Evolutionary conservation across 2,113 vertebrate genomes (phyloP).

Genomic region (Siphamia tubifer): DNA sequence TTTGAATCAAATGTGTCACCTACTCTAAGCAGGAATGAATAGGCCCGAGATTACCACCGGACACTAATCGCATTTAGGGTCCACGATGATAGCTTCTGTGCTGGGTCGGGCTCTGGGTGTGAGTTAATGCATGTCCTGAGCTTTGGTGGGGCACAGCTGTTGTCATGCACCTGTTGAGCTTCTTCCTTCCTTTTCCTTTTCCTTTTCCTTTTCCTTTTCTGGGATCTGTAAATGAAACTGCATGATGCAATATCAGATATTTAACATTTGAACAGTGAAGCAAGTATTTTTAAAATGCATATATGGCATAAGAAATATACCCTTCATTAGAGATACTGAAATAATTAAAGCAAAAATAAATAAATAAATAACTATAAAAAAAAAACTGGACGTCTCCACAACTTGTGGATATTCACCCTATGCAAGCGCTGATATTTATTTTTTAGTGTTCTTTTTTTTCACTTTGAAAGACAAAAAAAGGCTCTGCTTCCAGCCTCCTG

Average conservation of each 20-base stretch:
- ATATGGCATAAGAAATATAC: too few relatives aligned
- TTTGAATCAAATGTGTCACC: conserved; percentile 66
- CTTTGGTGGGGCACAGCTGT: conserved; percentile 35
- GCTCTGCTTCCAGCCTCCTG: too few relatives aligned
- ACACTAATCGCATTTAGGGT: conserved; percentile 68
- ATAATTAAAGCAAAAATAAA: too few relatives aligned
- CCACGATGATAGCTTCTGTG: conserved; percentile 57
- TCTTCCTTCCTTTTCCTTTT: conserved; percentile 19
- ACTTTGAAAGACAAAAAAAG: too few relatives aligned
- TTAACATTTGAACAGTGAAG: not conserved
- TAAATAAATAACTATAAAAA: too few relatives aligned
- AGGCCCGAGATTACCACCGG: conserved; percentile 58
- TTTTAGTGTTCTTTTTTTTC: too few relatives aligned
- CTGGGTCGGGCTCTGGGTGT: not conserved
- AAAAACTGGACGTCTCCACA: too few relatives aligned
- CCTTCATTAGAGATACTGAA: too few relatives aligned
- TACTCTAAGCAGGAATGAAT: conserved; percentile 55
- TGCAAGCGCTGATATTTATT: too few relatives aligned
- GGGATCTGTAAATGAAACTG: not conserved
- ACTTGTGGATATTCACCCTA: too few relatives aligned
- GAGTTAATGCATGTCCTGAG: conserved; percentile 24
- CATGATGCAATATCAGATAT: not conserved
- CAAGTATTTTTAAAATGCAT: not conserved
- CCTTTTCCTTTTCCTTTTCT: not conserved
- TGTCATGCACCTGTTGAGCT: conserved; percentile 51